Evolutionary conservation across 2,113 vertebrate genomes (phyloP).

Genomic region (Melanotaenia duboulayi): DNA sequence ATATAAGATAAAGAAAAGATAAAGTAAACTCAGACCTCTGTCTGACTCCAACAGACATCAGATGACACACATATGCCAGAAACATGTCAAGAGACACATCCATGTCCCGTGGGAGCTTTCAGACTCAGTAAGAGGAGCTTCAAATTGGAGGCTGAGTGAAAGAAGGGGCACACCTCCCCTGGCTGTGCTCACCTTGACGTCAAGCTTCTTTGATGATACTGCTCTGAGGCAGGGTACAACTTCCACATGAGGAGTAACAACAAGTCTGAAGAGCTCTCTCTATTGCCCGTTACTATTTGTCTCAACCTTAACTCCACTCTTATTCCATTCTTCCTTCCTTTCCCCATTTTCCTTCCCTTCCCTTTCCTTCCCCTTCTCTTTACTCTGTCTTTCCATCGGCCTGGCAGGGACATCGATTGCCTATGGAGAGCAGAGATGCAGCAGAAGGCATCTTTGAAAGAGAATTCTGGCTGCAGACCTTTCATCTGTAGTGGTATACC

Average conservation of each 20-base stretch:
- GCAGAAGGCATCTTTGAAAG: conserved; percentile 65
- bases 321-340: not conserved
- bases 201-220: conserved; percentile 64
- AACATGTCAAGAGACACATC: conserved; percentile 40
- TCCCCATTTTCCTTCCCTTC: not conserved
- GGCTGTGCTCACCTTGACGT: conserved; percentile 44
- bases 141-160: conserved; percentile 34
- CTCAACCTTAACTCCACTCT: not conserved
- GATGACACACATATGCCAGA: conserved; percentile 47
- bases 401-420: conserved; percentile 46
- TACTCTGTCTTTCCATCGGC: conserved; percentile 41
- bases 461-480: conserved; percentile 56
- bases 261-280: conserved; percentile 6
- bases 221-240: conserved; percentile 36
- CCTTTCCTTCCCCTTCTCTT: conserved; percentile 6
- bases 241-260: conserved; percentile 43
- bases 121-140: conserved; percentile 36
- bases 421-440: conserved; percentile 53
- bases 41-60: conserved; percentile 26
- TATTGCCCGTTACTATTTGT: conserved; percentile 19
- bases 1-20: conserved; percentile 20
- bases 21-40: conserved; percentile 34
- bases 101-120: conserved; percentile 27
- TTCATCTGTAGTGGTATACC: conserved; percentile 62
- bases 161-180: conserved; percentile 22